phyloP scores from a whole-genome alignment of 2,113 vertebrate species.

The Tringa solitaria region DNA sequence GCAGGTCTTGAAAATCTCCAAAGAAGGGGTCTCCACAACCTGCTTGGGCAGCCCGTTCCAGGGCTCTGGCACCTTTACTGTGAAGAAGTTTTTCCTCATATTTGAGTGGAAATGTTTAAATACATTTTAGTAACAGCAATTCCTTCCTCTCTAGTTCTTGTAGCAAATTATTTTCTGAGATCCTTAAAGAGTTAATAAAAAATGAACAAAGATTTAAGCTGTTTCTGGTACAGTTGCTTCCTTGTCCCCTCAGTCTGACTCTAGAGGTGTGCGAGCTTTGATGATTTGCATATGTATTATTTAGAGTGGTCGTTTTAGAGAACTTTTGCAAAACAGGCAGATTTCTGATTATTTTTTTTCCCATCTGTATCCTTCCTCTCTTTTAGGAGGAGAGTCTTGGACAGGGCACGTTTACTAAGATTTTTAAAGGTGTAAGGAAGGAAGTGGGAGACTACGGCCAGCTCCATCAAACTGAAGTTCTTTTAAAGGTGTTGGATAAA shows the following conservation, averaged over 20 bases:
- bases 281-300: not conserved
- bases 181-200: not conserved
- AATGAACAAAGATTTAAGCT: not conserved
- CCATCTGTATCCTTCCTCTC: not conserved
- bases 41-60: too few species aligned
- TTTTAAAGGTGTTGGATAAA: constrained; percentile 94
- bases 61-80: too few species aligned
- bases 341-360: not conserved
- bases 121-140: not conserved
- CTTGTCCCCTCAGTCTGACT: not conserved
- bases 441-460: constrained; percentile 92
- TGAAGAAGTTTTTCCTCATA: too few species aligned
- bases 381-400: constrained; percentile 90
- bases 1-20: too few species aligned
- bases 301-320: not conserved
- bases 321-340: not conserved
- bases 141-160: not conserved
- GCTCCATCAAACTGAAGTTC: constrained; percentile 89
- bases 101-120: too few species aligned
- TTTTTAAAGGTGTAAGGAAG: constrained; percentile 88
- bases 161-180: not conserved
- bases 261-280: not conserved
- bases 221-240: not conserved
- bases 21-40: too few species aligned
- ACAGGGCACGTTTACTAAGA: constrained; percentile 95